Conservation (phyloP, 2,113 vertebrate genomes). For the Phylloscopus trochiloides region DNA sequence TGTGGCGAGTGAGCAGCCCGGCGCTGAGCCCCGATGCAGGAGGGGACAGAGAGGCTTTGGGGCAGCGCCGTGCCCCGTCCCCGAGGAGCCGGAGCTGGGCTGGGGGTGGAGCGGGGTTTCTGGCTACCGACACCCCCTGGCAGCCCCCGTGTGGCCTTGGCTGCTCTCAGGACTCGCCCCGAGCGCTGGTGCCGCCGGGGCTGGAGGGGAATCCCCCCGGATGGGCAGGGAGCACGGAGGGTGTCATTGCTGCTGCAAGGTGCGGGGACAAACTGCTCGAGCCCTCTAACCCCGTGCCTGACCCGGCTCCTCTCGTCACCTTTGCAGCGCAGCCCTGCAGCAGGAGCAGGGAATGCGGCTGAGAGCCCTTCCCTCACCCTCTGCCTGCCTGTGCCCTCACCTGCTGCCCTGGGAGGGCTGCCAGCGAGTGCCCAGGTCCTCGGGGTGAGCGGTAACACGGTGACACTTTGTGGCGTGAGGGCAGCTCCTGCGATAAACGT, state of each 20-base stretch:
- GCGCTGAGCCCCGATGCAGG: background rate
- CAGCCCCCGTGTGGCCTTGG: background rate
- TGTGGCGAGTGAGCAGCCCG: background rate
- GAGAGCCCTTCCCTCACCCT: too few species aligned
- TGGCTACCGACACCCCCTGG: background rate
- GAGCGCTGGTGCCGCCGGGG: background rate
- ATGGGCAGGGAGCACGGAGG: too few species aligned
- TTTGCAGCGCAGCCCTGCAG: background rate
- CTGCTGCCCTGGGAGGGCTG: background rate
- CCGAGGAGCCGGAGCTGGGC: background rate
- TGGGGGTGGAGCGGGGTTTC: background rate
- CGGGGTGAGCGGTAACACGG: rapidly evolving
- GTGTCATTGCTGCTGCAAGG: background rate
- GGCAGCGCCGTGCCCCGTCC: background rate
- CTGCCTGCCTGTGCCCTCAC: background rate
- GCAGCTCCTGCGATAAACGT: background rate
- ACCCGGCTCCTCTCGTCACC: background rate
- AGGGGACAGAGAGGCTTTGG: background rate
- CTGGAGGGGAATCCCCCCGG: background rate
- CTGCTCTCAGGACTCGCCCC: background rate
- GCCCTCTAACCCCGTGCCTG: background rate
- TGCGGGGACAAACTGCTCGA: background rate
- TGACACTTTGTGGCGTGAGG: background rate
- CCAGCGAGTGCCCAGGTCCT: background rate
- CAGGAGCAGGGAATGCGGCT: background rate